Percentiles rank a stretch among this genome's conserved stretches.
Conservation (phyloP, 2,797 vertebrate species). For the Trematocara caparti region DNA sequence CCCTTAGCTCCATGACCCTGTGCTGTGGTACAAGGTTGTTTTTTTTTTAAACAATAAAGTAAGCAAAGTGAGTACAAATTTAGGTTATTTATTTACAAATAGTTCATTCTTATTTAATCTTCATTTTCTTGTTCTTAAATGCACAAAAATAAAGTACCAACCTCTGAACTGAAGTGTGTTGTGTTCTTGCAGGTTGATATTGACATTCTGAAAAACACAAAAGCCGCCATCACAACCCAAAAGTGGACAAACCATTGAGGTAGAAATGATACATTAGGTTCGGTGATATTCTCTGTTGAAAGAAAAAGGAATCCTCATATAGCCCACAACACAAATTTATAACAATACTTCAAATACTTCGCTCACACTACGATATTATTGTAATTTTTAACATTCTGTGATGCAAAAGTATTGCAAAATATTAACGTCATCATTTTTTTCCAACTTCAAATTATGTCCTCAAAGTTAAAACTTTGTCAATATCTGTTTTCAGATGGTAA, state of each 20-base stretch:
- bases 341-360: background rate
- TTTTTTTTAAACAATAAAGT: background rate
- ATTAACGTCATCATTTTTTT: background rate
- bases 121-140: background rate
- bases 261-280: background rate
- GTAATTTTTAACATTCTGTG: background rate
- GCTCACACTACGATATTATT: background rate
- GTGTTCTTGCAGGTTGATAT: conserved; percentile 84
- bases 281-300: background rate
- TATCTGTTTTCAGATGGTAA: background rate
- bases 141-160: conserved; percentile 46
- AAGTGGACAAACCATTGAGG: background rate
- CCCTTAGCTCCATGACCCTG: no score
- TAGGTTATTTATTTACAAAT: no score
- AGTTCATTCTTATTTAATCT: background rate
- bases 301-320: background rate
- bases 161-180: conserved; percentile 90
- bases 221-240: background rate
- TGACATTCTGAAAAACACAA: conserved; percentile 81
- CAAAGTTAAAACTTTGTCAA: background rate
- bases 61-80: background rate
- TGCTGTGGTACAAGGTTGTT: no score
- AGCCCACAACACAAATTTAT: background rate
- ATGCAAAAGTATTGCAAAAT: background rate
- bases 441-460: background rate